phyloP scores from a whole-genome alignment of 2,888 invertebrate genomes.

The Entomobrya multifasciata region DNA sequence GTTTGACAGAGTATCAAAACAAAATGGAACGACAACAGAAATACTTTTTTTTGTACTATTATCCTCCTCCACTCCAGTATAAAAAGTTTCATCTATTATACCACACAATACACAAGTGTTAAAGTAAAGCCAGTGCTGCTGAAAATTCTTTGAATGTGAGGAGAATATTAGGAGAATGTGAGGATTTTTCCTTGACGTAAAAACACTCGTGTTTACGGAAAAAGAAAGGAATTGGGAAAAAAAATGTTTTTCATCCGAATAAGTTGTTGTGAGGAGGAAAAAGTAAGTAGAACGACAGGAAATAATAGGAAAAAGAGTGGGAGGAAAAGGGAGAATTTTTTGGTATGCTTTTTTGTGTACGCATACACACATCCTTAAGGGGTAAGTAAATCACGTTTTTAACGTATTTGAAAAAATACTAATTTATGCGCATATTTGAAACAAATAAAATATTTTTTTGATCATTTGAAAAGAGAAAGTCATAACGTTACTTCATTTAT shows the following conservation, averaged over 20 bases:
- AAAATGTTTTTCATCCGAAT: neutral
- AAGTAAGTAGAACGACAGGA: constrained; percentile 17
- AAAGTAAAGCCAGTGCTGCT: constrained; percentile 64
- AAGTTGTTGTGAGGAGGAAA: neutral
- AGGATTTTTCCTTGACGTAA: neutral
- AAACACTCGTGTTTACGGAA: neutral
- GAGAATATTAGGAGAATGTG: constrained; percentile 58
- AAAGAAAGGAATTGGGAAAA: constrained; percentile 11
- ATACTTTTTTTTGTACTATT: neutral
- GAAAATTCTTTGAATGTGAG: constrained; percentile 67
- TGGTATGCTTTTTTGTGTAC: neutral
- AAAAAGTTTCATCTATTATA: constrained; percentile 30
- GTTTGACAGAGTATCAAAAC: constrained; percentile 9
- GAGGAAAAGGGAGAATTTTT: constrained; percentile 13
- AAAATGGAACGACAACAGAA: constrained; percentile 23
- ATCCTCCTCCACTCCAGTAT: constrained; percentile 8
- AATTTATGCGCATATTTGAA: neutral
- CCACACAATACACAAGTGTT: constrained; percentile 35
- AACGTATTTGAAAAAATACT: neutral
- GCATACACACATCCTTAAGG: too few relatives aligned
- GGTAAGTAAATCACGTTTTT: too few relatives aligned
- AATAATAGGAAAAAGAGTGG: neutral
- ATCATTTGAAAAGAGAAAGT: constrained; percentile 17
- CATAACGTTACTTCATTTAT: neutral
- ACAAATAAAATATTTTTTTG: neutral